These are phyloP conservation scores for Polydrusus cervinus DNA, from an alignment of 2,888 invertebrate genomes.

Conservation along the genomic window DNA sequence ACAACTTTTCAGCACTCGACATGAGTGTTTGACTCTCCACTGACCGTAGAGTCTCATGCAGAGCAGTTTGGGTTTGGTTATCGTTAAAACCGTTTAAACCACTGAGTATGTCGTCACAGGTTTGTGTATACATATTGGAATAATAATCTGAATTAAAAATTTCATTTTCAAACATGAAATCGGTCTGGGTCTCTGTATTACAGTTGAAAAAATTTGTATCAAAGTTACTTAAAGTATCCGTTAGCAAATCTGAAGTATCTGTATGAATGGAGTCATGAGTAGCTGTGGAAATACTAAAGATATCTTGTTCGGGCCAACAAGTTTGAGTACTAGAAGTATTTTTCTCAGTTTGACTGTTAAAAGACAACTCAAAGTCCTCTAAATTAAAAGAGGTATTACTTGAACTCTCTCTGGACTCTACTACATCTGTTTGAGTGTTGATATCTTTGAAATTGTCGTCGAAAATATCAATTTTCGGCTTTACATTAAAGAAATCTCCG, in stretches of 20 bases:
- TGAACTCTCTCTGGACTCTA: constrained; percentile 63
- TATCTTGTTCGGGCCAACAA: constrained; percentile 45
- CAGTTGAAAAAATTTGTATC: constrained; percentile 67
- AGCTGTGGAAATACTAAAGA: constrained; percentile 58
- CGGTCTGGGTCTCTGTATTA: constrained; percentile 78
- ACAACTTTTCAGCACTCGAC: constrained; percentile 61
- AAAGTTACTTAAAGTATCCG: constrained; percentile 55
- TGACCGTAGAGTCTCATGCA: constrained; percentile 73
- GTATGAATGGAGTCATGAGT: constrained; percentile 63
- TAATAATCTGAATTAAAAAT: constrained; percentile 67
- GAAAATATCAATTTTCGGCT: constrained; percentile 35
- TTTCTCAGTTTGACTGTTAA: constrained; percentile 57
- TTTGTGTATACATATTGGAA: constrained; percentile 69
- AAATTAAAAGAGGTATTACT: constrained; percentile 67
- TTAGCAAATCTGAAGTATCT: constrained; percentile 64
- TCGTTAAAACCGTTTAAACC: constrained; percentile 75
- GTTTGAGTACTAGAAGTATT: constrained; percentile 68
- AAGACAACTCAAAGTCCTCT: constrained; percentile 60
- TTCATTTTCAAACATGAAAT: constrained; percentile 68
- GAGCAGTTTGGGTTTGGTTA: constrained; percentile 78
- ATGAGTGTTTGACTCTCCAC: constrained; percentile 76
- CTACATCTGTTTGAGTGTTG: constrained; percentile 59
- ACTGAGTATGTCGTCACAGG: constrained; percentile 72
- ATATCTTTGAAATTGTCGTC: constrained; percentile 53
- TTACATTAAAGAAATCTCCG: constrained; percentile 61